Conservation (phyloP, 2,113 vertebrate species). For the Amphilophus citrinellus region DNA sequence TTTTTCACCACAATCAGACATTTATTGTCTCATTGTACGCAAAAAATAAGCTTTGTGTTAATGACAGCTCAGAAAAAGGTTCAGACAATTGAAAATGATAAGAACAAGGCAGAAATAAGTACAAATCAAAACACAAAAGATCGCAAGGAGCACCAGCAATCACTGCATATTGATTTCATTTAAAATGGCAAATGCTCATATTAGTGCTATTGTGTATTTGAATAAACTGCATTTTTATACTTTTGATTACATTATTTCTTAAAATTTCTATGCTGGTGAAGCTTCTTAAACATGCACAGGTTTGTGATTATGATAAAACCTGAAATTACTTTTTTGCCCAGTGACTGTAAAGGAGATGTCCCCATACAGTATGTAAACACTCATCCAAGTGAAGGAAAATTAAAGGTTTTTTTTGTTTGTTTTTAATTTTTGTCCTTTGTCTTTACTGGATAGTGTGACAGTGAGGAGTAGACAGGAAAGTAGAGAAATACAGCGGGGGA, state of each 20-base stretch:
- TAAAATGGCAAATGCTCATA: not conserved
- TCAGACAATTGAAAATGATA: not conserved
- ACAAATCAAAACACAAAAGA: slow-evolving; percentile 8
- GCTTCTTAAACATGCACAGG: not conserved
- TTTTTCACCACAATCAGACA: not conserved
- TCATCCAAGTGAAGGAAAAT: too few species aligned
- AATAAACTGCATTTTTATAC: not conserved
- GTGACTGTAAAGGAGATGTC: not conserved
- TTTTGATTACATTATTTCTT: not conserved
- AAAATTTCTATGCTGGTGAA: not conserved
- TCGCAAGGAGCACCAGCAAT: not conserved
- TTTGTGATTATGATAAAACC: not conserved
- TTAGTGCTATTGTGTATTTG: not conserved
- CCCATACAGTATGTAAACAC: too few species aligned
- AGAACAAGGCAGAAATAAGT: not conserved
- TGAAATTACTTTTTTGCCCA: not conserved
- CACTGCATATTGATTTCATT: not conserved
- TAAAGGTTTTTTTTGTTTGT: too few species aligned
- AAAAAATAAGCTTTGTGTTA: not conserved
- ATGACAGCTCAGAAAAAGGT: not conserved
- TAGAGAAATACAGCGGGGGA: too few species aligned
- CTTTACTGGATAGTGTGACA: too few species aligned
- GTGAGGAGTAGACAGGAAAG: too few species aligned
- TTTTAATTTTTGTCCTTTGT: too few species aligned
- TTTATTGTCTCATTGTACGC: not conserved